These are phyloP conservation scores for Cyanocitta stelleri DNA, from an alignment of 2,113 vertebrate species.

Conservation along the genomic window DNA sequence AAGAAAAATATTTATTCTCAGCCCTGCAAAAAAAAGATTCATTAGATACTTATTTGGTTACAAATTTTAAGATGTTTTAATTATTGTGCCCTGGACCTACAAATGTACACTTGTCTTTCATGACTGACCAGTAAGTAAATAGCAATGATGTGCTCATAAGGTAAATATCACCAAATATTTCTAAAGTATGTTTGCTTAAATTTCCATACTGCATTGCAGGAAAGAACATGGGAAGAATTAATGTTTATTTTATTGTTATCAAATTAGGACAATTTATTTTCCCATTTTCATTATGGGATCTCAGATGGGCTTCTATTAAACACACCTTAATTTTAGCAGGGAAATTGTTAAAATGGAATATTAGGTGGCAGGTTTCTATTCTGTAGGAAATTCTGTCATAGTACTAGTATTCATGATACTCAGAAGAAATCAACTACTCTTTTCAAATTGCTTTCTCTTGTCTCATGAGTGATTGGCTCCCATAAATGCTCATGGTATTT, in stretches of 20 bases:
- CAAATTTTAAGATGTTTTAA: neutral
- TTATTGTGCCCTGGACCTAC: neutral
- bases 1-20: neutral
- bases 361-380: neutral
- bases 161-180: slow-evolving; percentile 4
- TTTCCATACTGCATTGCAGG: neutral
- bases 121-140: neutral
- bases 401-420: neutral
- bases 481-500: neutral
- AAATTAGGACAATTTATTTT: neutral
- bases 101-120: neutral
- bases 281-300: neutral
- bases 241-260: neutral
- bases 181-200: slow-evolving; percentile 22
- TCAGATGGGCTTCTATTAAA: neutral
- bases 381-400: neutral
- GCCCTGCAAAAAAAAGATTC: neutral
- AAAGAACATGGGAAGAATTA: neutral
- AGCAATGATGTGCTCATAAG: neutral
- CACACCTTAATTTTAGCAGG: neutral
- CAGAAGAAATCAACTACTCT: neutral
- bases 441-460: neutral
- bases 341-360: neutral
- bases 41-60: neutral
- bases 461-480: neutral